Conservation (phyloP, 2,888 invertebrate species). For the Cephus sareptanus region DNA sequence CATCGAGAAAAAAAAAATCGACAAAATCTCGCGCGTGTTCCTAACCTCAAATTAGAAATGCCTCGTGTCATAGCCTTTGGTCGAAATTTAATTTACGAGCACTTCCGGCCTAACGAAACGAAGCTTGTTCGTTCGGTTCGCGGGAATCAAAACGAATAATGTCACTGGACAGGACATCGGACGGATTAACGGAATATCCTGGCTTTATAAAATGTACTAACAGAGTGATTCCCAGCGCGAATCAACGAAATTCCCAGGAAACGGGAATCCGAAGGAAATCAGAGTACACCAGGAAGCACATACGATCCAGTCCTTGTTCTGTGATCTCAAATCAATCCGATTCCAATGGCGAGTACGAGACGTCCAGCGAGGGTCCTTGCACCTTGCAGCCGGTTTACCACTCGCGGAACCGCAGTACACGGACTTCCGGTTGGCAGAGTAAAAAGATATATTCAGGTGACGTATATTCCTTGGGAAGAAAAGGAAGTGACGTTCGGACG, state of each 20-base stretch:
- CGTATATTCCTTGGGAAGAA: neutral
- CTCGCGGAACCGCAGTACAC: neutral
- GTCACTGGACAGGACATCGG: conserved; percentile 35
- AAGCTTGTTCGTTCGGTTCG: neutral
- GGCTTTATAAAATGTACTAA: neutral
- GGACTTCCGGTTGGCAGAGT: neutral
- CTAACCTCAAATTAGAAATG: neutral
- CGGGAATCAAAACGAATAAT: conserved; percentile 5
- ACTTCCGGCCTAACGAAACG: neutral
- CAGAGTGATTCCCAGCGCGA: neutral
- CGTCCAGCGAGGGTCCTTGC: conserved; percentile 43
- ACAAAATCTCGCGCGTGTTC: neutral
- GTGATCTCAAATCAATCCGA: neutral
- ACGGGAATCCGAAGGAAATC: conserved; percentile 1
- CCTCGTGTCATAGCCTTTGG: neutral
- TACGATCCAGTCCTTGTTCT: neutral
- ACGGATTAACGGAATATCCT: neutral
- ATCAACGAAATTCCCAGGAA: neutral
- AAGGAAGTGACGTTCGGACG: neutral
- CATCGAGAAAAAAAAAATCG: neutral
- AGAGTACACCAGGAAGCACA: conserved; percentile 18
- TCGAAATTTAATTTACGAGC: neutral
- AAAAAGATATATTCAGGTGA: neutral
- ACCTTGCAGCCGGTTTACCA: neutral
- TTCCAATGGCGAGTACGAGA: conserved; percentile 36